Evolutionary conservation across 2,113 vertebrate genomes (phyloP), one percentile per base, ranked within the genome.

Genomic region (Epinephelus cyanopodus): DNA sequence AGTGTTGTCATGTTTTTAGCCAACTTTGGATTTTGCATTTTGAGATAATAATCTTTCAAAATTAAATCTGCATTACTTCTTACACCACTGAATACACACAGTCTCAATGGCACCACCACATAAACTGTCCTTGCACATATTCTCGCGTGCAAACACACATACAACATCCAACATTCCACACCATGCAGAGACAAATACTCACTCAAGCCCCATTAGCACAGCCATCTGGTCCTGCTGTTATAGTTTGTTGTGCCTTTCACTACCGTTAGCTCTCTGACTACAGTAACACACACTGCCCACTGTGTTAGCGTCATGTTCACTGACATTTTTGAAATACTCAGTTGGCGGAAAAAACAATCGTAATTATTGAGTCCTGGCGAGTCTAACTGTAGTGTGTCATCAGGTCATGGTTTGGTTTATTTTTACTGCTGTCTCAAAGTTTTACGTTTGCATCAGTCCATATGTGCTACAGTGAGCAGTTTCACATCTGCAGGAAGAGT

Each of bases 171-270:
- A 15, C 57, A 60, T 83, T 71, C 29, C 42, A 33, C 54, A 37
- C 42, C 56, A 45, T 27, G 23, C 25, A 62, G 8, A 50, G 19
- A 47, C 52, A 50, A 48, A 48, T 3, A 17, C 53, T 54, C 3
- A 25, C 54, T 1, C 61, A 42, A 72, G 56, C 53, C 19, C 47
- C 73, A 56, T 79, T 21, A 79, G 27, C 19, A 3, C 71, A 29
- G 29, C 81, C 83, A 80, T 72, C 75, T 86, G 72, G 53, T 71
- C 72, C 78, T 75, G 54, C 72, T 76, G 80, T 4, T 78, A 8
- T 42, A 48, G 56, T 77, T 58, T 58, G 84, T 61, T 84, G 39
- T 63, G 19, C 18, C 29, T 60, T 15, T 75, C 23, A 57, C 37
- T 48, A 63, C 62, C 60, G 62, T 85, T 58, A 21, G n/a, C 67